Evolutionary conservation across 2,113 vertebrate species (phyloP).

Genomic region (Ptychochromis oligacanthus): DNA sequence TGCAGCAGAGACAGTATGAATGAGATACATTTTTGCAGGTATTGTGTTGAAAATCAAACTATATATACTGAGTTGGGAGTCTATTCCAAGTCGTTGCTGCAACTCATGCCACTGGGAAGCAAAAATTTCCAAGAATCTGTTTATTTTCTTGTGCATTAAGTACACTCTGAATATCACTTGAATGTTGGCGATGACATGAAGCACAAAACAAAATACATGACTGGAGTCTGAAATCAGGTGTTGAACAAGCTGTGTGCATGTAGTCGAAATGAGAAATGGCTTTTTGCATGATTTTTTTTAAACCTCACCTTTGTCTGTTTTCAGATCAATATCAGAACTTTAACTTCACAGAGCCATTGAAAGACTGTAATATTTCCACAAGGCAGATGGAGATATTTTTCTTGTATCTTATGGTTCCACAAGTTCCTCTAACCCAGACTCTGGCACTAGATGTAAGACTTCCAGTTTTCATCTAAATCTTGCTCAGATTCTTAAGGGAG

Average conservation of each 20-base stretch:
- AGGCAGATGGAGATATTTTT: not conserved
- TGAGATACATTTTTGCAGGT: not conserved
- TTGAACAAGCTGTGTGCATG: slow-evolving; percentile 8
- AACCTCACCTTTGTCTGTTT: not conserved
- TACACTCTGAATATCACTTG: no score
- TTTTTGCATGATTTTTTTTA: not conserved
- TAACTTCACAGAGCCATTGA: not conserved
- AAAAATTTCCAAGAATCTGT: not conserved
- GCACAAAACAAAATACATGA: not conserved
- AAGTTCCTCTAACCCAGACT: not conserved
- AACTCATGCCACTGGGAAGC: not conserved
- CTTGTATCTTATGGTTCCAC: not conserved
- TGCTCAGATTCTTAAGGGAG: not conserved
- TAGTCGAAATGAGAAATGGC: not conserved
- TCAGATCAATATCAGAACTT: not conserved
- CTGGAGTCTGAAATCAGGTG: not conserved
- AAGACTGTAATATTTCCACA: not conserved
- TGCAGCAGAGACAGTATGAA: not conserved
- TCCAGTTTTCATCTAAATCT: slow-evolving; percentile 19
- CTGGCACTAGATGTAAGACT: not conserved
- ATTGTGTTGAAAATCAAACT: not conserved
- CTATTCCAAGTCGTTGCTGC: not conserved
- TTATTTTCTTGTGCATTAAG: no score
- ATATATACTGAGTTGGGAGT: not conserved
- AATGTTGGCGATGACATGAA: not conserved